A percentile compares a stretch with the other conserved stretches of the same genome.
These are phyloP conservation scores for Zaprionus obscuricornis DNA, from an alignment of 2,888 invertebrate species.

Conservation along the genomic window DNA sequence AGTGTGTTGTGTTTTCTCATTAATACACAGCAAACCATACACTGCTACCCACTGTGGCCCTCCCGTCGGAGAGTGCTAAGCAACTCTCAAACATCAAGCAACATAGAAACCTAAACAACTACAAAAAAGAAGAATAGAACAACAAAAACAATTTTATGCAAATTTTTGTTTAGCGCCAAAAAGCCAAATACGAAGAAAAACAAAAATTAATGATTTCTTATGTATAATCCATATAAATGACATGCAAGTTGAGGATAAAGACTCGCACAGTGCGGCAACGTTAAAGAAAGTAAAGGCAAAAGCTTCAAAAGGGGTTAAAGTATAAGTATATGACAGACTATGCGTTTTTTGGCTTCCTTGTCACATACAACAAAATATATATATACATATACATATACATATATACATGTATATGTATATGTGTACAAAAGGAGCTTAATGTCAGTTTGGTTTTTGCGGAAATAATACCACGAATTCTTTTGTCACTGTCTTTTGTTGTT, in stretches of 20 bases:
- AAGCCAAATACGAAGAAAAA: conserved; percentile 65
- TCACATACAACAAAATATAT: no score
- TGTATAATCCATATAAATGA: conserved; percentile 75
- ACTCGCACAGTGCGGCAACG: conserved; percentile 1
- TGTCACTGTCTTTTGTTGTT: conserved; percentile 34
- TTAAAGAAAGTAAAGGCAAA: not conserved
- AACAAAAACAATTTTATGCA: conserved; percentile 68
- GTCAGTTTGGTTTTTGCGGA: conserved; percentile 45
- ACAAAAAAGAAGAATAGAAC: no score
- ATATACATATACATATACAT: not conserved
- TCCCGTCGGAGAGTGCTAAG: no score
- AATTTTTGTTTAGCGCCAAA: conserved; percentile 52
- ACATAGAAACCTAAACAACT: conserved; percentile 10
- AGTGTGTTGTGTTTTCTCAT: conserved; percentile 40
- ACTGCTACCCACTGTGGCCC: no score
- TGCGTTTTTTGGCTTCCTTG: no score
- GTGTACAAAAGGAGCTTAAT: conserved; percentile 42
- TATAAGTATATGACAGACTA: conserved; percentile 4
- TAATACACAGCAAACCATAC: no score
- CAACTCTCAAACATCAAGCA: no score
- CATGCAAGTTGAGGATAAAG: conserved; percentile 34
- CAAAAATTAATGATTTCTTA: conserved; percentile 72
- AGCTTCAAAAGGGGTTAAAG: conserved; percentile 27
- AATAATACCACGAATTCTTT: conserved; percentile 36
- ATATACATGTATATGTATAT: conserved; percentile 6